phyloP scores from a whole-genome alignment of 92 coral and sea anemone genomes.

The Metridium senile region DNA sequence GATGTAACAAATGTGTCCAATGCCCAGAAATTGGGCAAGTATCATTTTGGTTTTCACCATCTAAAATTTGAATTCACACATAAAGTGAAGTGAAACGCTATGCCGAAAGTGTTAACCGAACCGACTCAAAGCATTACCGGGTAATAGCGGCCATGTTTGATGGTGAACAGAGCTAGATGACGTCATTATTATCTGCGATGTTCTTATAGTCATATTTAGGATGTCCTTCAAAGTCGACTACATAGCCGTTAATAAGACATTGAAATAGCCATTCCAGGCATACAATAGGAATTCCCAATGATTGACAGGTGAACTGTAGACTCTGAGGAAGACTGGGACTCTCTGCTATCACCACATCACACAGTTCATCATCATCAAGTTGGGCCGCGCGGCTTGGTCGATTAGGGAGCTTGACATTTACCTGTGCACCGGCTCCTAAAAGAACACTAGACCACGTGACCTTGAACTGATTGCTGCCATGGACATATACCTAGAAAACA shows the following conservation, averaged over 20 bases:
- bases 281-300: constrained; percentile 81
- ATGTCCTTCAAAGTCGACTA: constrained; percentile 75
- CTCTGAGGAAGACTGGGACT: constrained; percentile 64
- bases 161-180: neutral
- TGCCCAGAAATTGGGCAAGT: no score
- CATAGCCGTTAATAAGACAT: constrained; percentile 80
- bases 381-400: constrained; percentile 62
- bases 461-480: constrained; percentile 68
- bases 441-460: constrained; percentile 82
- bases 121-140: neutral
- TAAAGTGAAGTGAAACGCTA: no score
- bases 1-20: no score
- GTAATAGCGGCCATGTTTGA: neutral
- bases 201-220: constrained; percentile 65
- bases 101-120: no score
- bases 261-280: constrained; percentile 92
- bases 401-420: constrained; percentile 83
- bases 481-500: constrained; percentile 68
- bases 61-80: no score
- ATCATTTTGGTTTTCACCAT: no score
- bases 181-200: constrained; percentile 13
- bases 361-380: constrained; percentile 53
- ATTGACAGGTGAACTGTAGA: constrained; percentile 53
- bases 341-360: constrained; percentile 76
- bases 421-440: constrained; percentile 79